Conservation (phyloP, 64 coral and sea anemone species). For the Actinia equina region DNA sequence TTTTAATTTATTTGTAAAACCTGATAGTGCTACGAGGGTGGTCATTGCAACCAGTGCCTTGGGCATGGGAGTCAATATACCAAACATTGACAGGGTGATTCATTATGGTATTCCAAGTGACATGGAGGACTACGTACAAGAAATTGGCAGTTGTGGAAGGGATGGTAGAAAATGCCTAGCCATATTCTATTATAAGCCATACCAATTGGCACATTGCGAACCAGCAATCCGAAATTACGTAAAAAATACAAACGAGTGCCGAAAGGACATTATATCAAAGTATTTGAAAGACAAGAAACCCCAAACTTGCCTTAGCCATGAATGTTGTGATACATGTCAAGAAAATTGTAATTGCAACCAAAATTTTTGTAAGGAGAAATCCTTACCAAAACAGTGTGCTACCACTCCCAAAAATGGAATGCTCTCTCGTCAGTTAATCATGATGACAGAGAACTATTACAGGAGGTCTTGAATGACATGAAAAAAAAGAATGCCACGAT, state of each 20-base stretch:
- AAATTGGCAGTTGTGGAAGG: slow-evolving; percentile 53
- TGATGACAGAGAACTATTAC: slow-evolving; percentile 1
- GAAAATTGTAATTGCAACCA: background rate
- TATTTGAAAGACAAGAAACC: slow-evolving; percentile 29
- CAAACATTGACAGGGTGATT: slow-evolving; percentile 30
- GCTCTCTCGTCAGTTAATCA: slow-evolving; percentile 1
- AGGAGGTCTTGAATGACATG: slow-evolving; percentile 24
- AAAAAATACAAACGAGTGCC: slow-evolving; percentile 16
- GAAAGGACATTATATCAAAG: background rate
- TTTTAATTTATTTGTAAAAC: slow-evolving; percentile 19
- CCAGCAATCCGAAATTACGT: slow-evolving; percentile 15
- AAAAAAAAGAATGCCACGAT: background rate
- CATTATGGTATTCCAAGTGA: slow-evolving; percentile 47
- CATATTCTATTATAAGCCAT: slow-evolving; percentile 38
- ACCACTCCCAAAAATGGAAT: background rate
- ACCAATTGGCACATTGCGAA: slow-evolving; percentile 23
- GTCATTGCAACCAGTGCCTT: slow-evolving; percentile 48
- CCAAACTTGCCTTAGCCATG: background rate
- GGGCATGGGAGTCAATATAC: slow-evolving; percentile 48
- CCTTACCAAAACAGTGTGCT: background rate
- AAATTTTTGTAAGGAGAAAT: slow-evolving; percentile 1
- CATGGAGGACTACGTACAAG: slow-evolving; percentile 53
- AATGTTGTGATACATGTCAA: slow-evolving; percentile 20
- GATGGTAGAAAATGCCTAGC: slow-evolving; percentile 31
- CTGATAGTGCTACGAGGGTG: slow-evolving; percentile 16